These are phyloP conservation scores for Drosophila fulvimacula DNA, from an alignment of 2,888 invertebrate genomes.

Conservation along the genomic window DNA sequence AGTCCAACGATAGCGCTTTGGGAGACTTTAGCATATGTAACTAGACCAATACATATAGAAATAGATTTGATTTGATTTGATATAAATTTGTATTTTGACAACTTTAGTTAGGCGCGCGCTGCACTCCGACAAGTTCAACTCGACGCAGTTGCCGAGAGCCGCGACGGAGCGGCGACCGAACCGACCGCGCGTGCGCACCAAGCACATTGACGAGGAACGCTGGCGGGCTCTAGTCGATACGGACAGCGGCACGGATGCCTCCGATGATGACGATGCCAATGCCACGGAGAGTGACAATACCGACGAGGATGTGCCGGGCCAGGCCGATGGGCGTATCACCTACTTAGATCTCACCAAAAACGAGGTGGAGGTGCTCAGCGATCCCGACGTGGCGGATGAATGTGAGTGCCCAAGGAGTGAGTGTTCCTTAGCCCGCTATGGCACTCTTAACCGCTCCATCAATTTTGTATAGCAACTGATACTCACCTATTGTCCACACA, in stretches of 20 bases:
- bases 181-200: conserved; percentile 29
- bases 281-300: conserved; percentile 42
- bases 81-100: neutral
- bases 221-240: conserved; percentile 69
- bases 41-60: conserved; percentile 20
- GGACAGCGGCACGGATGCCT: conserved; percentile 73
- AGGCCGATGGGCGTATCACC: conserved; percentile 56
- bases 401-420: neutral
- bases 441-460: no score
- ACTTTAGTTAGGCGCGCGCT: conserved; percentile 48
- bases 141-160: conserved; percentile 71
- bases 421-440: no score
- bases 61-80: neutral
- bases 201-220: conserved; percentile 58
- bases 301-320: neutral
- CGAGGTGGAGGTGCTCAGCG: conserved; percentile 71
- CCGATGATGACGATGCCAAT: conserved; percentile 76
- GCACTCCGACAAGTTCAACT: conserved; percentile 75
- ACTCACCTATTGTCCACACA: neutral
- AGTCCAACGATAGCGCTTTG: conserved; percentile 71
- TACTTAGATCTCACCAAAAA: conserved; percentile 82
- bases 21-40: conserved; percentile 82
- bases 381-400: conserved; percentile 16
- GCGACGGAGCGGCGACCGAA: conserved; percentile 18
- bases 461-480: no score